phyloP scores from a whole-genome alignment of 2,797 vertebrate genomes.

The Melanotaenia trifasciata region DNA sequence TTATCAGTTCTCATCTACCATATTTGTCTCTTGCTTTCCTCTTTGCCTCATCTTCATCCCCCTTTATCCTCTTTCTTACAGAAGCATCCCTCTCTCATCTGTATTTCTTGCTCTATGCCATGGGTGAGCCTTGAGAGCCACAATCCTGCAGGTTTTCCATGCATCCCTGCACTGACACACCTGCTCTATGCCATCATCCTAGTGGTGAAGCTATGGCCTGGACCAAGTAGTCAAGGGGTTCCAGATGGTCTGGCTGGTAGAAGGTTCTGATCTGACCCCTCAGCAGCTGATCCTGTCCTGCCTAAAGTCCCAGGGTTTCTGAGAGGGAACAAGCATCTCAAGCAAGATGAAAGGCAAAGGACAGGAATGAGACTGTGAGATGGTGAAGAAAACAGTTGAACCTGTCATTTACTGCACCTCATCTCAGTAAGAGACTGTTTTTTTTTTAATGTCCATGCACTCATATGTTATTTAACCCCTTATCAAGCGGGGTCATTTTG shows the following conservation, averaged over 20 bases:
- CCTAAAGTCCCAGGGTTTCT: constrained; percentile 55
- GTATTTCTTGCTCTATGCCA: constrained; percentile 31
- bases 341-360: constrained; percentile 55
- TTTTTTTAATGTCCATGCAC: constrained; percentile 56
- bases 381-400: constrained; percentile 57
- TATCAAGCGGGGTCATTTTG: too few species aligned
- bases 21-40: constrained; percentile 44
- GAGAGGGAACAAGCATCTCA: constrained; percentile 35
- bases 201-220: constrained; percentile 26
- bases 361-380: constrained; percentile 49
- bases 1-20: constrained; percentile 53
- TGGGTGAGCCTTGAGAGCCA: not conserved
- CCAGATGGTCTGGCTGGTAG: constrained; percentile 74
- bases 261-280: constrained; percentile 57
- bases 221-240: constrained; percentile 47
- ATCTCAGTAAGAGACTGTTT: constrained; percentile 55
- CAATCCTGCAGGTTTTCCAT: too few species aligned
- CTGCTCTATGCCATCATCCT: constrained; percentile 27
- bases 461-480: constrained; percentile 48
- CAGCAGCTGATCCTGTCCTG: constrained; percentile 62
- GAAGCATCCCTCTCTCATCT: constrained; percentile 21
- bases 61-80: constrained; percentile 16
- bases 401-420: constrained; percentile 72
- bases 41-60: constrained; percentile 52
- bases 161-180: too few species aligned